Percentiles rank a stretch among this genome's conserved stretches.
Conservation (phyloP, 2,888 invertebrate genomes). For the Eristalis tenax region DNA sequence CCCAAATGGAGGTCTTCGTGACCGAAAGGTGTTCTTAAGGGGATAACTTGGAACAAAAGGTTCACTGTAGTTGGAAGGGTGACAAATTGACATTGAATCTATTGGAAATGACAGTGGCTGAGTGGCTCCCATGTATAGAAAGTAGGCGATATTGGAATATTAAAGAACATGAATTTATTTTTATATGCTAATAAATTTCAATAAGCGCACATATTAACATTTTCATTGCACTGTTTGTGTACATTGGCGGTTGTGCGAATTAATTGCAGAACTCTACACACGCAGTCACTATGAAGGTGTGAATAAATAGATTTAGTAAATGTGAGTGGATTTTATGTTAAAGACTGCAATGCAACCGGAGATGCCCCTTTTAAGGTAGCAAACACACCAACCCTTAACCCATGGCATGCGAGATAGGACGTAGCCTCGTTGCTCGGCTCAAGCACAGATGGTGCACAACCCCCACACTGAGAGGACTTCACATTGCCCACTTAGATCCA, state of each 20-base stretch:
- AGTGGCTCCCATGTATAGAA: neutral
- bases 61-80: conserved; percentile 57
- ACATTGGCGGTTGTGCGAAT: neutral
- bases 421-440: no score
- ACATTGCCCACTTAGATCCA: no score
- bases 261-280: no score
- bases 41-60: conserved; percentile 54
- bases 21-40: conserved; percentile 10
- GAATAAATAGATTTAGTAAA: no score
- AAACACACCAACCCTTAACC: no score
- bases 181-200: neutral
- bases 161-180: neutral
- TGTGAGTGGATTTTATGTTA: no score
- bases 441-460: no score
- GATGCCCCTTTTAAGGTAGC: no score
- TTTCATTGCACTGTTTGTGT: neutral
- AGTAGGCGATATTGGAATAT: neutral
- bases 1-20: conserved; percentile 31
- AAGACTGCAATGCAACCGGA: no score
- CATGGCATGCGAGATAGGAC: no score
- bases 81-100: conserved; percentile 69
- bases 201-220: neutral
- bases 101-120: neutral
- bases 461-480: no score
- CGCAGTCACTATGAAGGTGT: no score